Conservation (phyloP, 2,797 vertebrate species). For the Pachyuromys duprasi region DNA sequence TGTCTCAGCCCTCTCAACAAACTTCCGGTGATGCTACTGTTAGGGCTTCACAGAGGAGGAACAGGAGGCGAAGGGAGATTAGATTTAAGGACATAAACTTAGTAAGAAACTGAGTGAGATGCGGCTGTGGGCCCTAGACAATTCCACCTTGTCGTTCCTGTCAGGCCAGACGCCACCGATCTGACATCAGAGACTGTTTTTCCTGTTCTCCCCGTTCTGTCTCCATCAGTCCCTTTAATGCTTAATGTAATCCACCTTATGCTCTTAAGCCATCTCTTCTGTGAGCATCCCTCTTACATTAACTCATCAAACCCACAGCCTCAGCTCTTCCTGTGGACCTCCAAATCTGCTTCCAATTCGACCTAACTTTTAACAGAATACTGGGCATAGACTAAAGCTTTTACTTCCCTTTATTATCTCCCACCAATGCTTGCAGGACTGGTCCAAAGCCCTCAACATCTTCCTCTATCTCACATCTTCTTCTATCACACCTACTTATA, state of each 20-base stretch:
- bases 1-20: not conserved
- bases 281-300: not conserved
- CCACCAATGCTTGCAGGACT: not conserved
- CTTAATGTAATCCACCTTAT: not conserved
- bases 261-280: not conserved
- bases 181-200: not conserved
- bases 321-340: not conserved
- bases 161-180: not conserved
- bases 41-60: not conserved
- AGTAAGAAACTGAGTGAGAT: not conserved
- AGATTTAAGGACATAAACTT: not conserved
- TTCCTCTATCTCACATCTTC: not conserved
- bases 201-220: not conserved
- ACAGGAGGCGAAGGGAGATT: not conserved
- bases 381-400: not conserved
- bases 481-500: not conserved
- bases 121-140: not conserved
- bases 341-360: not conserved
- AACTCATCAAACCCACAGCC: constrained; percentile 9
- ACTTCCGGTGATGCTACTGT: not conserved
- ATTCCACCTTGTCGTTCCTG: not conserved
- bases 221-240: not conserved
- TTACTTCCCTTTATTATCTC: not conserved
- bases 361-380: not conserved
- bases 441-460: not conserved